Conservation (phyloP, 1,140 invertebrate species). For the Tetragonula clypearis region DNA sequence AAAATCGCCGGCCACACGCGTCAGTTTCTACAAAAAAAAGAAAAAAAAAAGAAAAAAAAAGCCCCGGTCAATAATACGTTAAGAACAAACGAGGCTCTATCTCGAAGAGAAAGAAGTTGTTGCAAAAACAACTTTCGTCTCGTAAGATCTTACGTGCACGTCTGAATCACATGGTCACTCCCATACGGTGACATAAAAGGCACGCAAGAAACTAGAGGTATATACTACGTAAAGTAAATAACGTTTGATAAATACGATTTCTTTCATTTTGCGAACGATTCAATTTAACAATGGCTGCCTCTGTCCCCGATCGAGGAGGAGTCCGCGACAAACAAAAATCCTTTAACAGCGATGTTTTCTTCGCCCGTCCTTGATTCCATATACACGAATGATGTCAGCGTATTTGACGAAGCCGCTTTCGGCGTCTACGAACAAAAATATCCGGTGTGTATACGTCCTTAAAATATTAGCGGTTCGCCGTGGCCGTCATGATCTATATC, state of each 20-base stretch:
- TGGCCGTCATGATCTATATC: not conserved
- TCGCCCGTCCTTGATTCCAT: conserved; percentile 48
- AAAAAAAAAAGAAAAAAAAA: no score
- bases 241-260: not conserved
- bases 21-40: no score
- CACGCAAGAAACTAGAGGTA: not conserved
- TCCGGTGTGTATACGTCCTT: conserved; percentile 19
- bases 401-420: conserved; percentile 36
- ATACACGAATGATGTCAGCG: conserved; percentile 58
- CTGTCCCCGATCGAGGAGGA: not conserved
- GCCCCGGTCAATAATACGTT: not conserved
- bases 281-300: not conserved
- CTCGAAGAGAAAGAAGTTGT: not conserved
- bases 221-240: not conserved
- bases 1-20: no score
- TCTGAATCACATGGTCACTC: not conserved
- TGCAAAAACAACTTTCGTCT: not conserved
- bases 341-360: conserved; percentile 50
- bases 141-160: not conserved
- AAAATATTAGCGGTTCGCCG: conserved; percentile 46
- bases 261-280: not conserved
- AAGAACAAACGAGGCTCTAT: not conserved
- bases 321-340: not conserved
- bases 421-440: conserved; percentile 57
- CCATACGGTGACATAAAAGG: not conserved